Base-by-base conservation (phyloP, 2,888 invertebrate genomes). In the Plebejus anna region DNA sequence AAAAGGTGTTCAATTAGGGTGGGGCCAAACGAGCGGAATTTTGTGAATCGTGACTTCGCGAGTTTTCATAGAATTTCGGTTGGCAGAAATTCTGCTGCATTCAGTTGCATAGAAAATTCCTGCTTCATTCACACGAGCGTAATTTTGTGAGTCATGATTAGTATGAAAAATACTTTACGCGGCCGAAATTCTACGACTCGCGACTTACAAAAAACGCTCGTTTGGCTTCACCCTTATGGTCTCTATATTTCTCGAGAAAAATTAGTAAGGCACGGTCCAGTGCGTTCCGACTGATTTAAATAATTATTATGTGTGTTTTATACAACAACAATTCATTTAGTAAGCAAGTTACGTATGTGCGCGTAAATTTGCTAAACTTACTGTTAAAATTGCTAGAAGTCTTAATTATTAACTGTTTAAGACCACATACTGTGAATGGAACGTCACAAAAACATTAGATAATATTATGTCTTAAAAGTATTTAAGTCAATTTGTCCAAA, bases 281-380 rank as follows among this genome's bases (percentile, higher is more conserved):
- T 16, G 73, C 22, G 7, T 51, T 16, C 28, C 51, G 2, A 51
- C 28, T 55, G 32, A 73, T 55, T 73, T 73, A 51, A 73, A 73
- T 73, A 73, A 73, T 51, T 72, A 72, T 72, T 72, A 72, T 72
- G 47, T 72, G 55, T 55, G 28, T 72, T 72, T 72, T 72, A 72
- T 72, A 47, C 47, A 42, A 47, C n/a, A 38, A 71, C 7, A 47
- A 47, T 72, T 72, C 5, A 66, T 66, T 72, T 47, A 22, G 72
- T 47, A 7, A 72, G 28, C 72, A 13, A 22, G 22, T 72, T 42
- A 72, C 72, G 72, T 72, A 13, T 22, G 72, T 72, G 6, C 42
- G 22, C 72, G 42, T 72, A 22, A n/a, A 47, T 72, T 47, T 36
- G 47, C 22, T 47, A 42, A 47, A 42, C 22, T 71, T 72, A 72